Conservation (phyloP, 2,888 invertebrate genomes). For the Chromoteleia sp. region DNA sequence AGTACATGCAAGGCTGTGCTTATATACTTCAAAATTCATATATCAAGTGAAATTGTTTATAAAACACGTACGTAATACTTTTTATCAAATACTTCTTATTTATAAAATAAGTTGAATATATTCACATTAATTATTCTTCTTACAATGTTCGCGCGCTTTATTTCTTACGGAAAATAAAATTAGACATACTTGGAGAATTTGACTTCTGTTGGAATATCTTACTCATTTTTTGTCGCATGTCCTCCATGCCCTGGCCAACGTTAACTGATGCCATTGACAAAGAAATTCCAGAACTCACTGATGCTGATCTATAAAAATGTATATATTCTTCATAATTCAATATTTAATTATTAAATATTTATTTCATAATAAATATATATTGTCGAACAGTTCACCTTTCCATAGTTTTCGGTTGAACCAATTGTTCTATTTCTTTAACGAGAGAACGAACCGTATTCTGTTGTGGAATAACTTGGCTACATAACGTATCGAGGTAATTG, state of each 20-base stretch:
- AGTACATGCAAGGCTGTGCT: slow-evolving; percentile 38
- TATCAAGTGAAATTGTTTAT: slow-evolving; percentile 12
- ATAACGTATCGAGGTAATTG: slow-evolving; percentile 85
- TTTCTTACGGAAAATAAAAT: slow-evolving; percentile 82
- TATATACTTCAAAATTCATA: slow-evolving; percentile 12
- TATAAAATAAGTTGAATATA: slow-evolving; percentile 32
- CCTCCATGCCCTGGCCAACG: slow-evolving; percentile 86
- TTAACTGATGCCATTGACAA: slow-evolving; percentile 83
- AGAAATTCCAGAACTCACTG: slow-evolving; percentile 80
- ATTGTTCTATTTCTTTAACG: slow-evolving; percentile 86
- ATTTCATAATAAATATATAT: not conserved
- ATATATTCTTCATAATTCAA: slow-evolving; percentile 9
- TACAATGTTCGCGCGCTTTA: slow-evolving; percentile 47
- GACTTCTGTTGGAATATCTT: slow-evolving; percentile 86
- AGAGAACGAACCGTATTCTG: slow-evolving; percentile 86
- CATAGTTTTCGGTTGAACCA: slow-evolving; percentile 78
- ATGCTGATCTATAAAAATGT: slow-evolving; percentile 75
- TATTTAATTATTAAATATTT: not conserved
- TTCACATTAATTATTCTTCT: not conserved
- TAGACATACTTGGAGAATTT: slow-evolving; percentile 78
- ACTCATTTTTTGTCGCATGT: slow-evolving; percentile 87
- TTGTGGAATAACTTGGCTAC: slow-evolving; percentile 84
- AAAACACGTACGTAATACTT: slow-evolving; percentile 34
- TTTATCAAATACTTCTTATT: slow-evolving; percentile 25
- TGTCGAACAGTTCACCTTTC: slow-evolving; percentile 83